These are phyloP conservation scores for Pipistrellus pygmaeus DNA, from an alignment of 2,797 vertebrate genomes.

Conservation along the genomic window DNA sequence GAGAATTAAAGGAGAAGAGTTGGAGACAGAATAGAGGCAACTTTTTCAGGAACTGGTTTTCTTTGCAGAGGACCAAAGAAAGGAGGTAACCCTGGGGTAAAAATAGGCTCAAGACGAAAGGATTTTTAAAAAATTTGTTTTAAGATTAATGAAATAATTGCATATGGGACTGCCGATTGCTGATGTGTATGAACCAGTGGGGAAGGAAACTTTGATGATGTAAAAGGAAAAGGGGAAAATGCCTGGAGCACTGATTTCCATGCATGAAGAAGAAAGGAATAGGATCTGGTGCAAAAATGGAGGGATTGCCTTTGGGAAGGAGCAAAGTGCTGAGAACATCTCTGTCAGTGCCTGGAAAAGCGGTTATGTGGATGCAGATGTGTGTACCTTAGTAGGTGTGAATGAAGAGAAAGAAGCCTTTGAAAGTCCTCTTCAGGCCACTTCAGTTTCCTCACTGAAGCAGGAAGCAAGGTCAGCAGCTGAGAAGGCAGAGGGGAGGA, in stretches of 20 bases:
- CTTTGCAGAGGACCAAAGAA: neutral
- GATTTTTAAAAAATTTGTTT: neutral
- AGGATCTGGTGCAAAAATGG: neutral
- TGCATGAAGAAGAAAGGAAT: neutral
- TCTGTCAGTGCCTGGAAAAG: neutral
- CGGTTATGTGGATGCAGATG: neutral
- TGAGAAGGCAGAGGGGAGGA: neutral
- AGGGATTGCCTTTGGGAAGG: neutral
- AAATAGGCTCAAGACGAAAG: neutral
- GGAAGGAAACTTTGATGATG: neutral
- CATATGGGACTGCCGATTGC: neutral
- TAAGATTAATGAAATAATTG: neutral
- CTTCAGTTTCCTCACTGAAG: neutral
- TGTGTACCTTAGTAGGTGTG: rapidly evolving
- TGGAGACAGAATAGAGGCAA: neutral
- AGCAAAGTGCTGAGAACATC: neutral
- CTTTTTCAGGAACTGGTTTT: neutral
- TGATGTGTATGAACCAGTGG: neutral
- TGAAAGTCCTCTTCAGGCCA: neutral
- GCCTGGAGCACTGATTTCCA: neutral
- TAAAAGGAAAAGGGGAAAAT: neutral
- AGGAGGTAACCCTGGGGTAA: neutral
- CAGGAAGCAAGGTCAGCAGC: neutral
- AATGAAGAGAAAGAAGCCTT: neutral
- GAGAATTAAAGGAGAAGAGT: neutral